phyloP scores from a whole-genome alignment of 2,113 vertebrate genomes.

The Megaleporinus macrocephalus region DNA sequence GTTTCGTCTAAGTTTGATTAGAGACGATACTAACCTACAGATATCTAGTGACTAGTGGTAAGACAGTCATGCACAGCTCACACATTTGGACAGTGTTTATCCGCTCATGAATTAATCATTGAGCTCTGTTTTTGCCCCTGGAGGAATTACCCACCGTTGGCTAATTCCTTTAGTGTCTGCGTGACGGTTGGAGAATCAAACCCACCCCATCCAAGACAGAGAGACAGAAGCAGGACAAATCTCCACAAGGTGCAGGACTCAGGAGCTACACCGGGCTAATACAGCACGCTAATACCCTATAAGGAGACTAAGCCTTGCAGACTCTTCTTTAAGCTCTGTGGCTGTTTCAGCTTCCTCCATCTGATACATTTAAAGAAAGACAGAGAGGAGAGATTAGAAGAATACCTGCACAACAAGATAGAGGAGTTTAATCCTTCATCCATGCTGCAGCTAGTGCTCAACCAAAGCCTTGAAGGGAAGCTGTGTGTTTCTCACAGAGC shows the following conservation, averaged over 20 bases:
- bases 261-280: not conserved
- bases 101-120: constrained; percentile 62
- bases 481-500: not conserved
- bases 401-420: not conserved
- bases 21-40: too few relatives aligned
- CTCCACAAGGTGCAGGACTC: not conserved
- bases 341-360: not conserved
- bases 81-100: constrained; percentile 4
- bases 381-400: not conserved
- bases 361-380: constrained; percentile 14
- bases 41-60: too few relatives aligned
- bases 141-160: constrained; percentile 29
- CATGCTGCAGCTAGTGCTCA: not conserved
- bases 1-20: too few relatives aligned
- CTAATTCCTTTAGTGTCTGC: constrained; percentile 46
- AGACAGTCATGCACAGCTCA: too few relatives aligned
- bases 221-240: constrained; percentile 18
- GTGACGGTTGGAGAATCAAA: constrained; percentile 35
- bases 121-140: constrained; percentile 47
- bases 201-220: not conserved
- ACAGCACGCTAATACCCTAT: not conserved
- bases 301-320: constrained; percentile 11
- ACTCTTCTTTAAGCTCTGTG: not conserved
- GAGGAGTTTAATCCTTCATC: not conserved
- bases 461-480: not conserved